phyloP scores from a whole-genome alignment of 2,888 invertebrate genomes.

The Lasiommata megera region DNA sequence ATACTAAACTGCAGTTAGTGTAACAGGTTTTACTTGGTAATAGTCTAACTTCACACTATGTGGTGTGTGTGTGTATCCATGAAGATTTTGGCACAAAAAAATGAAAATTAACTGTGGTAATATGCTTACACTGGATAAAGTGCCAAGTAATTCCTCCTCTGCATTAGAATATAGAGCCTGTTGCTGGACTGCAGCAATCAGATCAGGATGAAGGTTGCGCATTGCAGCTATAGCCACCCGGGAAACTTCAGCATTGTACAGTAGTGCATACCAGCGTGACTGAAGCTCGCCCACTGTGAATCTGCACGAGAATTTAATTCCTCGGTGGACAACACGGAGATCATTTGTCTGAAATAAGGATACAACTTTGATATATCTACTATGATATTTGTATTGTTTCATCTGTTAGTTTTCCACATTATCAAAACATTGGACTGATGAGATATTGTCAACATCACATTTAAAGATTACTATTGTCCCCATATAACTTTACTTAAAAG shows the following conservation, averaged over 20 bases:
- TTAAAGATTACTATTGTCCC: too few relatives aligned
- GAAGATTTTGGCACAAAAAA: background rate
- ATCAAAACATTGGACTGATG: too few relatives aligned
- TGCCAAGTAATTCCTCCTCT: constrained; percentile 93
- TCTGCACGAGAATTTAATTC: constrained; percentile 97
- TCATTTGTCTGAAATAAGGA: constrained; percentile 84
- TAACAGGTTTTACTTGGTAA: too few relatives aligned
- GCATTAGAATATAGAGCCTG: constrained; percentile 93
- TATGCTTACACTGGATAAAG: constrained; percentile 84
- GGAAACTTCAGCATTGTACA: constrained; percentile 97
- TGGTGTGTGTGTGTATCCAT: background rate
- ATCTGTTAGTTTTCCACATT: too few relatives aligned
- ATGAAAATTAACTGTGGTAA: background rate
- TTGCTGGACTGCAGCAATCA: constrained; percentile 92
- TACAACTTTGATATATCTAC: background rate
- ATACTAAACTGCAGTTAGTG: too few relatives aligned
- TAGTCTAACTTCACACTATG: too few relatives aligned
- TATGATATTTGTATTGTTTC: too few relatives aligned
- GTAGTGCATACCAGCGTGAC: constrained; percentile 96
- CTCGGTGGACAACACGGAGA: constrained; percentile 90
- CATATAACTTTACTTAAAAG: too few relatives aligned
- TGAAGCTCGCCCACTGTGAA: constrained; percentile 97
- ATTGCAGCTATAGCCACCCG: constrained; percentile 95
- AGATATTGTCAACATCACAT: too few relatives aligned
- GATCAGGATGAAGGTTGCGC: constrained; percentile 95